Conservation (phyloP, 2,113 vertebrate species). For the Corythaixoides concolor region DNA sequence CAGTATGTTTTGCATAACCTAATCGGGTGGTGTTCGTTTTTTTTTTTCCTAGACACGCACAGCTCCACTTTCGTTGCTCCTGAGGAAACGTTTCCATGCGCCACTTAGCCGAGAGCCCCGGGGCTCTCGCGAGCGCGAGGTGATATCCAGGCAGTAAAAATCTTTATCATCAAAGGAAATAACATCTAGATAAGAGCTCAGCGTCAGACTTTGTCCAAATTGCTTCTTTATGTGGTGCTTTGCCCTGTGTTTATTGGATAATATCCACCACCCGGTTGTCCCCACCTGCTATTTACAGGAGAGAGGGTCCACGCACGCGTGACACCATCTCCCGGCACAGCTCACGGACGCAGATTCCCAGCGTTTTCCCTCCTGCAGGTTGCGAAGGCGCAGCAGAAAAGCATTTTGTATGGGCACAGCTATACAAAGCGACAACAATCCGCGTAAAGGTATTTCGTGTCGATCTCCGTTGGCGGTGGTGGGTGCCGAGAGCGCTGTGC, state of each 20-base stretch:
- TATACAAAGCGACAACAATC: background rate
- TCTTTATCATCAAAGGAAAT: background rate
- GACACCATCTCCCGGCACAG: background rate
- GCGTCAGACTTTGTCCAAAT: fast-evolving
- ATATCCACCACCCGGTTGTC: background rate
- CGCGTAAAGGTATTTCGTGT: background rate
- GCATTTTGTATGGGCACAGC: background rate
- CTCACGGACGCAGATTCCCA: fast-evolving
- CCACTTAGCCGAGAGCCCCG: background rate
- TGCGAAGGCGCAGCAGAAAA: background rate
- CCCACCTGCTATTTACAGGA: background rate
- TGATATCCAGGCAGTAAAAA: background rate
- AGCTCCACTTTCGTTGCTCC: background rate
- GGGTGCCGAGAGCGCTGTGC: background rate
- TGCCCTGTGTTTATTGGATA: too few relatives aligned
- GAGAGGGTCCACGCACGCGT: fast-evolving
- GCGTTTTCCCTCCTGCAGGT: background rate
- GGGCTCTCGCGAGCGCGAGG: background rate
- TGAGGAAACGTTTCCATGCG: background rate
- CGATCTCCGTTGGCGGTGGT: fast-evolving
- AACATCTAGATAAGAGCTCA: background rate
- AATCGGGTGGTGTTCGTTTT: background rate
- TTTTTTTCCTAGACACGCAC: background rate
- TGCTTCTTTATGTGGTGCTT: background rate
- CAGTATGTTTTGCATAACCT: background rate